phyloP scores from a whole-genome alignment of 2,113 vertebrate species.

The Neomonachus schauinslandi region DNA sequence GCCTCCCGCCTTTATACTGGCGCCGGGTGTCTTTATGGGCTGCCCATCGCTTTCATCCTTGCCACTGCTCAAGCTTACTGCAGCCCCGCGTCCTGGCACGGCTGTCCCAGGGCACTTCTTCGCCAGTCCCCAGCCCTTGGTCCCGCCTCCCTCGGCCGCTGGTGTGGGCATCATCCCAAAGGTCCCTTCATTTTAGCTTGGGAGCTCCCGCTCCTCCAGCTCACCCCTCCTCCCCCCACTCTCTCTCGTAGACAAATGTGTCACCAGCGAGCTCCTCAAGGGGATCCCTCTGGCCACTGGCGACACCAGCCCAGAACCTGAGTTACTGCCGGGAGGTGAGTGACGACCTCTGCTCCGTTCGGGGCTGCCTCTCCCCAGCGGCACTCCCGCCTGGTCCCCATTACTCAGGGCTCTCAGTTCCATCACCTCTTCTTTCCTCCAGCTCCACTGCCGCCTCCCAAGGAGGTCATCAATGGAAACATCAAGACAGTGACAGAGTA shows the following conservation, averaged over 20 bases:
- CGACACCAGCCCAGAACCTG: conserved; percentile 75
- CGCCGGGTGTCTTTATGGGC: background rate
- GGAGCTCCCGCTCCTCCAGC: rapidly evolving
- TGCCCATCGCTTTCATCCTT: background rate
- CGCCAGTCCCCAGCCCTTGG: rapidly evolving
- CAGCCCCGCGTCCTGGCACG: background rate
- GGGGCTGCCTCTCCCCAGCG: too few relatives aligned
- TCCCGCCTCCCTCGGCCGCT: rapidly evolving
- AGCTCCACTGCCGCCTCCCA: conserved; percentile 91
- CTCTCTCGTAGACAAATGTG: conserved; percentile 79
- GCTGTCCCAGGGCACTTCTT: background rate
- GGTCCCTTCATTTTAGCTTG: background rate
- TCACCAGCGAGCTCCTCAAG: conserved; percentile 86
- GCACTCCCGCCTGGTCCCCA: rapidly evolving
- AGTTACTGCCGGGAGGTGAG: conserved; percentile 85
- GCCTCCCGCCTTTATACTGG: background rate
- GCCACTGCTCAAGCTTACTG: background rate
- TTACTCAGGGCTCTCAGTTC: background rate
- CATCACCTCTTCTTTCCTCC: background rate
- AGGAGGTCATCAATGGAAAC: conserved; percentile 95
- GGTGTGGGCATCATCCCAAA: background rate
- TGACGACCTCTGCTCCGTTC: rapidly evolving
- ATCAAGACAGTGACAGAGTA: conserved; percentile 97
- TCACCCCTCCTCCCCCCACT: background rate
- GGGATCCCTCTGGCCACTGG: conserved; percentile 80